These are phyloP conservation scores for Drosophila lutescens DNA, from an alignment of 2,888 invertebrate genomes.

Conservation along the genomic window DNA sequence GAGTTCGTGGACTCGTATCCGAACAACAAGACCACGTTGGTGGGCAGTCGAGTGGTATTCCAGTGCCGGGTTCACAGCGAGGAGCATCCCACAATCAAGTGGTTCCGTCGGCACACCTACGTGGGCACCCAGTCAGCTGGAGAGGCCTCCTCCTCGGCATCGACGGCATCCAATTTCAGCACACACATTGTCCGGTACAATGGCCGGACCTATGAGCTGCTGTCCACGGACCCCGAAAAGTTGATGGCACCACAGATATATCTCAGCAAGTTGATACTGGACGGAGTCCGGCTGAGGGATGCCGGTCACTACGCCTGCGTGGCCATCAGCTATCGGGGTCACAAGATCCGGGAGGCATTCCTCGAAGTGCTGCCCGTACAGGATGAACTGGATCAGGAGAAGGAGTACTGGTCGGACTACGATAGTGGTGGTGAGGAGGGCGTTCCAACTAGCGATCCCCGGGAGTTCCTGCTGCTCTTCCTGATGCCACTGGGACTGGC, in stretches of 20 bases:
- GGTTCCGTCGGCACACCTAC: constrained; percentile 77
- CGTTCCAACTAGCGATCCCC: constrained; percentile 59
- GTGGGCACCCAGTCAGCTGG: constrained; percentile 16
- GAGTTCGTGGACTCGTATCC: constrained; percentile 81
- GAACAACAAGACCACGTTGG: constrained; percentile 71
- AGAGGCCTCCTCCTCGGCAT: constrained; percentile 28
- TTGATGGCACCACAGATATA: constrained; percentile 79
- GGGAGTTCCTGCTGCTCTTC: constrained; percentile 80
- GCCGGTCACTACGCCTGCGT: constrained; percentile 83
- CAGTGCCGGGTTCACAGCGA: constrained; percentile 83
- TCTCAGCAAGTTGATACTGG: constrained; percentile 83
- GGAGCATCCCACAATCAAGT: constrained; percentile 81
- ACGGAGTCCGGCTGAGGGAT: constrained; percentile 74
- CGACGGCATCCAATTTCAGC: constrained; percentile 67
- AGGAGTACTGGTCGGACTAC: constrained; percentile 80
- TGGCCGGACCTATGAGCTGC: constrained; percentile 81
- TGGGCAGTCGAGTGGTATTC: constrained; percentile 79
- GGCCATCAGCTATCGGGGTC: constrained; percentile 82
- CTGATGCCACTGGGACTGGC: constrained; percentile 83
- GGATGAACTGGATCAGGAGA: constrained; percentile 35
- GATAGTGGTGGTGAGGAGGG: constrained; percentile 55
- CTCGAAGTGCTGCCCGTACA: constrained; percentile 63
- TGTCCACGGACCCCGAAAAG: constrained; percentile 79
- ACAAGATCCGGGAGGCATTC: constrained; percentile 81
- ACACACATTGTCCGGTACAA: constrained; percentile 77